Base-by-base conservation (phyloP, 35 echinoderm and acorn worm genomes). In the Apostichopus japonicus region DNA sequence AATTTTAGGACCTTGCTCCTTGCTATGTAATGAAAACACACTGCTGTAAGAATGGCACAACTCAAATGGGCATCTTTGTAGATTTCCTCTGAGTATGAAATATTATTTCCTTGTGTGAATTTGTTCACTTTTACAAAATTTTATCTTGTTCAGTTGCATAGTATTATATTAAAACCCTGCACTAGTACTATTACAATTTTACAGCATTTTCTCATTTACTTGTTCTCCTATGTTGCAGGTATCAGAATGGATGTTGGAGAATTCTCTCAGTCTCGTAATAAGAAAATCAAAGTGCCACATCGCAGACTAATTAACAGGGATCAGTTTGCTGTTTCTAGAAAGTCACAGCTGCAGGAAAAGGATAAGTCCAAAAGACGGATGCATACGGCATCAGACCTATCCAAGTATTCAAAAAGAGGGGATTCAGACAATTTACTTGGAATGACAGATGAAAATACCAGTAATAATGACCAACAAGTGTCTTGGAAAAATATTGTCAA, bases 401-500 rank as follows among this genome's bases (percentile, higher is more conserved):
- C 6, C 71, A 75, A 23, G 7, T 6, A 21, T 23, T 21, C 71
- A 7, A 23, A 75, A 21, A 75, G 71, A 19, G 71, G 16, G 17
- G 21, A 75, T 75, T 19, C 71, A 75, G 71, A 75, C 17, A 14
- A 75, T 61, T 61, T 61, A 61, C 57, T 8, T 61, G 57, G 57
- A n/a, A n/a, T 23, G 8, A 23, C 21, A 19, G 15, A 75, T 15
- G n/a, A 23, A 75, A 21, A 75, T n/a, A 19, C 71, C 16, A 75
- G n/a, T 19, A 75, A 75, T 23, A 75, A 75, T 19, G 63, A 67
- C 19, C 11, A 19, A 19, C 71, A 75, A 75, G n/a, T 84, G 19
- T 84, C 81, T 59, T 84, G 81, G 81, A 84, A 84, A 54, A 58
- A 84, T 5, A 55, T 84, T 84, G 81, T 84, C 6, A 84, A 84